A percentile compares a stretch with the other conserved stretches of the same genome.
Conservation (phyloP, 2,888 invertebrate species). For the Seladonia tumulorum region DNA sequence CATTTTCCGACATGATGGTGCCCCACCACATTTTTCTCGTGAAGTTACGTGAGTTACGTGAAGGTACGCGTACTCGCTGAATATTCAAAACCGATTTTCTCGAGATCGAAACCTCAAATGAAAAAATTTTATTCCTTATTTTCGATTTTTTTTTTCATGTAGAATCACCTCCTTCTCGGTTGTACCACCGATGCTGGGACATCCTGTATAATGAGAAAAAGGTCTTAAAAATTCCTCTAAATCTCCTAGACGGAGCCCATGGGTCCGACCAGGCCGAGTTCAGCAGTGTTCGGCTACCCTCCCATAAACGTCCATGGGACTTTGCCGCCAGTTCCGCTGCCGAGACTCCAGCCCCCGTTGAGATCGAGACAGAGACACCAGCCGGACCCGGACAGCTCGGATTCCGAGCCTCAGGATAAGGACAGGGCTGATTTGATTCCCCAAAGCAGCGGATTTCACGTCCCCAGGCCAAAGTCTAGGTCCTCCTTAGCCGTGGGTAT, state of each 20-base stretch:
- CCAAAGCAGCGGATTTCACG: constrained; percentile 88
- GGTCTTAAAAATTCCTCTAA: not conserved
- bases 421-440: constrained; percentile 91
- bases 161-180: too few relatives aligned
- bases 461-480: constrained; percentile 93
- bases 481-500: constrained; percentile 88
- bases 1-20: too few relatives aligned
- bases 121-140: too few relatives aligned
- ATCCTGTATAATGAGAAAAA: too few relatives aligned
- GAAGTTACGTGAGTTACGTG: too few relatives aligned
- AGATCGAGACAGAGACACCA: constrained; percentile 78
- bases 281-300: constrained; percentile 94
- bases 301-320: constrained; percentile 86
- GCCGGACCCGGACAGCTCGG: constrained; percentile 82
- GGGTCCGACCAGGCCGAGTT: constrained; percentile 91
- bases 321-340: constrained; percentile 90
- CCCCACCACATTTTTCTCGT: too few relatives aligned
- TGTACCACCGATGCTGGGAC: too few relatives aligned
- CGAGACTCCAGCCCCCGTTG: constrained; percentile 85
- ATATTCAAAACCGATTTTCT: too few relatives aligned
- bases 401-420: constrained; percentile 85
- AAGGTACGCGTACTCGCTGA: too few relatives aligned
- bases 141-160: too few relatives aligned
- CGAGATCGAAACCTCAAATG: too few relatives aligned
- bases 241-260: constrained; percentile 88